Conservation (phyloP, 2,888 invertebrate species). For the Alsophila aescularia region DNA sequence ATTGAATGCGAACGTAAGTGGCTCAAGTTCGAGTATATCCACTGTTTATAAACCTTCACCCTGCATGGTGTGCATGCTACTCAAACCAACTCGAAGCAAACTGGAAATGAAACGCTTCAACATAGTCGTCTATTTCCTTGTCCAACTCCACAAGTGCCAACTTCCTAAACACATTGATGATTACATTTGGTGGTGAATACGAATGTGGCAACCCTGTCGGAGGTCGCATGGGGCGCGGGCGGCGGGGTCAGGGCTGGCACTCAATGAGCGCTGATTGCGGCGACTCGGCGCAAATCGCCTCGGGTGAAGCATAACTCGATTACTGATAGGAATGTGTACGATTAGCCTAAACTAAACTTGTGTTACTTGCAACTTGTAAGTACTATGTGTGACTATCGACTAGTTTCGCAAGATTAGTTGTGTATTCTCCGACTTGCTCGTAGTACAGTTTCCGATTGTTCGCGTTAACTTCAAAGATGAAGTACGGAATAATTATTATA, state of each 20-base stretch:
- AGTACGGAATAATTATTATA: conserved; percentile 8
- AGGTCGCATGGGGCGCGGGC: no score
- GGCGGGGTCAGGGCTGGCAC: conserved; percentile 20
- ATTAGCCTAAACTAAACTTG: conserved; percentile 42
- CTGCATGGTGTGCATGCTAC: background rate
- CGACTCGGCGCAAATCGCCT: conserved; percentile 35
- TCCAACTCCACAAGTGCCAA: conserved; percentile 19
- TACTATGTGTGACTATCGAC: conserved; percentile 10
- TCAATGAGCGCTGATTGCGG: conserved; percentile 58
- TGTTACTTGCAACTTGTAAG: conserved; percentile 13
- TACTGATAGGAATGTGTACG: conserved; percentile 41
- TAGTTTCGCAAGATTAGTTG: conserved; percentile 10
- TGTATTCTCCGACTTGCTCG: conserved; percentile 13
- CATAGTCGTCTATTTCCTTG: conserved; percentile 10
- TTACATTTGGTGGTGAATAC: conserved; percentile 45
- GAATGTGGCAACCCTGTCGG: conserved; percentile 31
- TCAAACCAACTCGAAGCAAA: background rate
- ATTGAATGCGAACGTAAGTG: no score
- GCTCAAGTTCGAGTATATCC: no score
- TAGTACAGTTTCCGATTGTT: conserved; percentile 8
- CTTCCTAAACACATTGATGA: conserved; percentile 40
- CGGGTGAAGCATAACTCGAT: conserved; percentile 45
- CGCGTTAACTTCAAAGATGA: background rate
- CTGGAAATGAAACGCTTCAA: background rate
- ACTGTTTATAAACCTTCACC: no score